Conservation (phyloP, 2,113 vertebrate genomes). For the Atherinomorus stipes region DNA sequence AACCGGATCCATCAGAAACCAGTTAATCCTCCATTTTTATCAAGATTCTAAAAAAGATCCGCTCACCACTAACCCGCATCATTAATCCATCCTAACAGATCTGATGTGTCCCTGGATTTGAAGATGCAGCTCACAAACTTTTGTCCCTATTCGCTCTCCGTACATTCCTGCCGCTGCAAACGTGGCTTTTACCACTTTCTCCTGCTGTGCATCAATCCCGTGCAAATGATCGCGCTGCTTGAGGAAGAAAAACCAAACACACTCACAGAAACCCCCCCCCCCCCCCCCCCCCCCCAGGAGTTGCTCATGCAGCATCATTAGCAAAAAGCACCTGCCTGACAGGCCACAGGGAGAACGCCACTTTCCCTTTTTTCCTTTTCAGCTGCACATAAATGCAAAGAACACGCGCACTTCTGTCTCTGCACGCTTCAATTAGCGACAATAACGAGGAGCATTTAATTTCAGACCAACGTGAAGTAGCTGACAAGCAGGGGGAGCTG, state of each 20-base stretch:
- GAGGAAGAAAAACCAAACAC: conserved; percentile 40
- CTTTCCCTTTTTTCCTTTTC: conserved; percentile 29
- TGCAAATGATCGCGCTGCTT: conserved; percentile 68
- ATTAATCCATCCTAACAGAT: too few relatives aligned
- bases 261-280: conserved; percentile 41
- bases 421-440: conserved; percentile 63
- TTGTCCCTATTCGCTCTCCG: too few relatives aligned
- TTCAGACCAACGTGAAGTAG: conserved; percentile 51
- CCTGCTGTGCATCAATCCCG: conserved; percentile 72
- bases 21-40: too few relatives aligned
- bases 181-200: conserved; percentile 56
- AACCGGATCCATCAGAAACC: too few relatives aligned
- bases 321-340: conserved; percentile 77
- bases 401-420: conserved; percentile 44
- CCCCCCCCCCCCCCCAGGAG: conserved; percentile 50
- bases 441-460: conserved; percentile 74
- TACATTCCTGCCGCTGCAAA: conserved; percentile 38
- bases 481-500: conserved; percentile 61
- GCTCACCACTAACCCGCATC: too few relatives aligned
- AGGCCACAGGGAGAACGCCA: conserved; percentile 62
- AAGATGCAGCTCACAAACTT: conserved; percentile 23
- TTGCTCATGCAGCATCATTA: conserved; percentile 72
- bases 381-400: conserved; percentile 70
- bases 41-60: too few relatives aligned
- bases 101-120: conserved; percentile 1